Evolutionary conservation across 2,888 invertebrate species (phyloP).

Genomic region (Parapristionchus giblindavisi): DNA sequence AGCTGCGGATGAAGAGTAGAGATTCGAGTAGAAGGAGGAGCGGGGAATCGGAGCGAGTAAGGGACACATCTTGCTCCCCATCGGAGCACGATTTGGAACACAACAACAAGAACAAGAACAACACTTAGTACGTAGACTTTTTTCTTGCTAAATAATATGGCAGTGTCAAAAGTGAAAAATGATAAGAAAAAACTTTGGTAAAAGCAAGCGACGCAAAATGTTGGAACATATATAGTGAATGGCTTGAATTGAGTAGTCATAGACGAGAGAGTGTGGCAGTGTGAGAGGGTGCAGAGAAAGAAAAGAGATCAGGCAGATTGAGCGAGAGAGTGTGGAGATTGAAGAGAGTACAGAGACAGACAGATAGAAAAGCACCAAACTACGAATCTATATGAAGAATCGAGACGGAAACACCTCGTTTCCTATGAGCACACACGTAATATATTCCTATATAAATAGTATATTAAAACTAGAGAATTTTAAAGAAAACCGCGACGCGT

Average conservation of each 20-base stretch:
- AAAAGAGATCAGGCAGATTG: slow-evolving; percentile 13
- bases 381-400: slow-evolving; percentile 26
- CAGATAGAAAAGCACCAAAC: slow-evolving; percentile 25
- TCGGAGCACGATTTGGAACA: too few relatives aligned
- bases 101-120: too few relatives aligned
- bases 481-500: too few relatives aligned
- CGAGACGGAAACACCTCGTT: slow-evolving; percentile 18
- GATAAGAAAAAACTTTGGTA: slow-evolving; percentile 31
- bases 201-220: too few relatives aligned
- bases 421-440: slow-evolving; percentile 22
- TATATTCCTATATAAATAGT: slow-evolving; percentile 34
- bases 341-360: slow-evolving; percentile 34
- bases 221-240: too few relatives aligned
- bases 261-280: slow-evolving; percentile 9
- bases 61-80: too few relatives aligned
- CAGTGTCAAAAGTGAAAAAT: too few relatives aligned
- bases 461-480: slow-evolving; percentile 10
- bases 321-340: slow-evolving; percentile 34
- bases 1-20: too few relatives aligned
- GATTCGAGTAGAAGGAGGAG: too few relatives aligned
- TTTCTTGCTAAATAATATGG: too few relatives aligned
- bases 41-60: too few relatives aligned
- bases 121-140: too few relatives aligned
- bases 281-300: slow-evolving; percentile 12
- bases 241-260: background rate